Conservation (phyloP, 2,113 vertebrate species). For the Thymallus thymallus region DNA sequence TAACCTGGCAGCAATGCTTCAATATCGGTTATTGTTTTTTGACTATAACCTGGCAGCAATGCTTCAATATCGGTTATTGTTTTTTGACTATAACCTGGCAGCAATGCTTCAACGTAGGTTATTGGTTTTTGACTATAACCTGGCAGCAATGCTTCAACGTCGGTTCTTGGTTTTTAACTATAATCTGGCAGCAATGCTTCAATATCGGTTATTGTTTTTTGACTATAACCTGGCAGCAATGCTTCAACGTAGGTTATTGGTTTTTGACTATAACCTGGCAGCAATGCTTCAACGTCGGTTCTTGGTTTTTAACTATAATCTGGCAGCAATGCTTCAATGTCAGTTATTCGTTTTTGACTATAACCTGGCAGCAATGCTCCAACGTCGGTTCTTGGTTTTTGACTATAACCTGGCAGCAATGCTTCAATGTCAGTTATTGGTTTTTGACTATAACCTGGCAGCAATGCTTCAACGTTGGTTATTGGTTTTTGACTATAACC, state of each 20-base stretch:
- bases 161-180: slow-evolving; percentile 11
- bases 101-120: not conserved
- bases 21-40: slow-evolving; percentile 7
- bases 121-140: slow-evolving; percentile 12
- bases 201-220: slow-evolving; percentile 7
- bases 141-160: slow-evolving; percentile 10
- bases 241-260: slow-evolving; percentile 1
- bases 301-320: slow-evolving; percentile 10
- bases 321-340: slow-evolving; percentile 14
- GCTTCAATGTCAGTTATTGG: slow-evolving; percentile 6
- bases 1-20: slow-evolving; percentile 12
- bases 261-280: slow-evolving; percentile 24
- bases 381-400: slow-evolving; percentile 7
- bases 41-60: slow-evolving; percentile 12
- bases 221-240: slow-evolving; percentile 12
- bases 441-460: slow-evolving; percentile 24
- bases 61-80: slow-evolving; percentile 1
- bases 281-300: not conserved
- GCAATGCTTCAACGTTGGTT: not conserved
- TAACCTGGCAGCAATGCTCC: slow-evolving; percentile 11
- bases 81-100: slow-evolving; percentile 24
- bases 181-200: slow-evolving; percentile 11
- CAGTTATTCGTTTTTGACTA: slow-evolving; percentile 11
- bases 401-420: slow-evolving; percentile 12
- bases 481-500: slow-evolving; percentile 12